Evolutionary conservation across 2,888 invertebrate genomes (phyloP).

Genomic region (Scaptomyza tumidula): DNA sequence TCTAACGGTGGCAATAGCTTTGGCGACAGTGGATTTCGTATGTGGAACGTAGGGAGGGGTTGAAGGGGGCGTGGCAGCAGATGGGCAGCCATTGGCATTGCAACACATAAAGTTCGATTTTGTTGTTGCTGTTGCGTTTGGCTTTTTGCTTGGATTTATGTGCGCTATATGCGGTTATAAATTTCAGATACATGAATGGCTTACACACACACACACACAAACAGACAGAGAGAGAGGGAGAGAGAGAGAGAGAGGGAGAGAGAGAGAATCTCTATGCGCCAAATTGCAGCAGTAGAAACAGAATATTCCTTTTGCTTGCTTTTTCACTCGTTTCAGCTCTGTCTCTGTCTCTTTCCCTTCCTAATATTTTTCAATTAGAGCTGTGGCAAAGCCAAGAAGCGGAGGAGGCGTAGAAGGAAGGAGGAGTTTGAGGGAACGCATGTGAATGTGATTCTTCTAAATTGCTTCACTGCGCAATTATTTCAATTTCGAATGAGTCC

Average conservation of each 20-base stretch:
- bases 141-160: conserved; percentile 68
- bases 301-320: conserved; percentile 51
- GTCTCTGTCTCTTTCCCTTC: conserved; percentile 23
- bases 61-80: conserved; percentile 57
- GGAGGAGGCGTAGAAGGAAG: conserved; percentile 4
- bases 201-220: conserved; percentile 32
- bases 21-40: conserved; percentile 67
- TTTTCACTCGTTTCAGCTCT: conserved; percentile 34
- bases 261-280: conserved; percentile 72
- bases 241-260: too few relatives aligned
- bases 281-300: conserved; percentile 66
- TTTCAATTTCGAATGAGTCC: conserved; percentile 79
- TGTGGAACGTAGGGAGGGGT: conserved; percentile 4
- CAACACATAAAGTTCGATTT: conserved; percentile 81
- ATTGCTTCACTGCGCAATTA: conserved; percentile 84
- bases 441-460: conserved; percentile 82
- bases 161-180: conserved; percentile 79
- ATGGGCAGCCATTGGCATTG: conserved; percentile 74
- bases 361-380: conserved; percentile 75
- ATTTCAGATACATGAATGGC: conserved; percentile 77
- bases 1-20: conserved; percentile 79
- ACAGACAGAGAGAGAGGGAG: background rate
- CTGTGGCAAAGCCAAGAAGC: conserved; percentile 33
- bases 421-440: conserved; percentile 37
- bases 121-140: conserved; percentile 45